Conservation (phyloP, 2,797 vertebrate species). For the Gymnoscopelus braueri region DNA sequence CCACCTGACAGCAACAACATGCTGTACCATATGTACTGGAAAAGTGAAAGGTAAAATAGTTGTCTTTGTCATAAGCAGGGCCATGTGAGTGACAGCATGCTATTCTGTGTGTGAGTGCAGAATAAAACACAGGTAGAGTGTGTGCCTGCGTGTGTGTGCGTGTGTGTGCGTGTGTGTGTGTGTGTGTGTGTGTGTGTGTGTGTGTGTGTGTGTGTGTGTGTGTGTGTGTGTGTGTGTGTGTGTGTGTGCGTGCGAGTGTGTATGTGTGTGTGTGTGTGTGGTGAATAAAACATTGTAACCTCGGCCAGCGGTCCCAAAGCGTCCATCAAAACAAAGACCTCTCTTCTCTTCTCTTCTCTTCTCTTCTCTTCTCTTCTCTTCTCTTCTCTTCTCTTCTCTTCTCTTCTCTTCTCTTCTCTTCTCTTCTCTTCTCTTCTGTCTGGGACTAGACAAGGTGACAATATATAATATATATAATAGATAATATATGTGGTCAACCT, state of each 20-base stretch:
- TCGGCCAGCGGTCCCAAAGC: constrained; percentile 64
- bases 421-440: no score
- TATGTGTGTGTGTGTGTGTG: constrained; percentile 65
- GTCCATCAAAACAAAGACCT: constrained; percentile 66
- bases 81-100: no score
- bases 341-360: constrained; percentile 57
- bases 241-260: constrained; percentile 11
- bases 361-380: constrained; percentile 32
- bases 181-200: constrained; percentile 13
- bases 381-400: no score
- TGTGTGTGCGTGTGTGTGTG: constrained; percentile 10
- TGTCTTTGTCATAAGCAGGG: no score
- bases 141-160: neutral
- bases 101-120: no score
- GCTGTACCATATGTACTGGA: no score
- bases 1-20: no score
- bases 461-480: no score
- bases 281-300: constrained; percentile 31
- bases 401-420: no score
- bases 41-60: no score
- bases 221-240: constrained; percentile 18
- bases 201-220: constrained; percentile 34
- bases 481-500: no score
- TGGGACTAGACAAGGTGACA: no score
- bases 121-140: constrained; percentile 31